Base-by-base conservation (phyloP, 2,888 invertebrate genomes). In the Allacma fusca region DNA sequence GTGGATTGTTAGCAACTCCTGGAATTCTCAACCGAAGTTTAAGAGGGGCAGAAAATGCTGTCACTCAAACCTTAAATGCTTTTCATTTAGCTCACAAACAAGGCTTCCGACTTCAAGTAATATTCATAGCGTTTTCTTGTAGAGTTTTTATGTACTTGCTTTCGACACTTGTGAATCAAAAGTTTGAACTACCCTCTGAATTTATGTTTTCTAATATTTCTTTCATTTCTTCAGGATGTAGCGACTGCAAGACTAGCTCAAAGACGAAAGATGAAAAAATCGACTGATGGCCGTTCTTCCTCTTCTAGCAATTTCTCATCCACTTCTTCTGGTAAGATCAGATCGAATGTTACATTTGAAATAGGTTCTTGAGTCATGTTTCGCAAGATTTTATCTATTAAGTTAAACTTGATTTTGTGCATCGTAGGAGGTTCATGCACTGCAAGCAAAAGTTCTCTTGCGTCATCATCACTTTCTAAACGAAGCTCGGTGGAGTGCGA, bases 221-320 rank as follows among this genome's bases (percentile, higher is more conserved):
- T n/a, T n/a, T n/a, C n/a, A n/a, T 80, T 70, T 77, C 83, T 82
- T 4, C 89, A 92, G 86, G 92, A 92, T 83, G 93, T 93, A 0
- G 89, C 90, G 40, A 90, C 90, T 76, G 92, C 93, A 0, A 91
- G 91, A 82, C 87, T 93, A 75, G 92, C 92, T 16, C 91, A 92
- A 85, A 88, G 92, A 34, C 88, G 93, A 4, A 89, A 91, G 84
- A 87, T 90, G 85, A 91, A 91, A 84, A 86, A 86, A 40, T 88
- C 88, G 0, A 86, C 86, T 68, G 87, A 87, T 82, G 86, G 86
- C n/a, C 84, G 87, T 24, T 87, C 87, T 73, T 87, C 87, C 9
- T 86, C 87, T 0, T 87, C 88, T 0, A 88, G 88, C 65, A 87
- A 87, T 59, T 88, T 88, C 68, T 88, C 88, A 5, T 86, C 86